Evolutionary conservation across 2,888 invertebrate genomes (phyloP).

Genomic region (Acronicta psi): DNA sequence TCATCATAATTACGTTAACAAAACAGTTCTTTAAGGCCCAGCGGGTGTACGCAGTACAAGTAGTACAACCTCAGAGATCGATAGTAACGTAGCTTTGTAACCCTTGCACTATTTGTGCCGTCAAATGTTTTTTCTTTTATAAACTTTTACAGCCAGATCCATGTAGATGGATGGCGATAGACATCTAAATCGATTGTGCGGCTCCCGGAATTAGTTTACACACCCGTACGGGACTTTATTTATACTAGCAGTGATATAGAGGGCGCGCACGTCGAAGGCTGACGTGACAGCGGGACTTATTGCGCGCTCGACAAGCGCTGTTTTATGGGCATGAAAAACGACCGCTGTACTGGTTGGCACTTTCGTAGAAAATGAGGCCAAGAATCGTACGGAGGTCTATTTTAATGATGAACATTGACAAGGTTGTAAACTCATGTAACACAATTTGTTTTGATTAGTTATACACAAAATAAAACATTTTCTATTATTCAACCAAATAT

Average conservation of each 20-base stretch:
- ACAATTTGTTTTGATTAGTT: no score
- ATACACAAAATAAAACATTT: no score
- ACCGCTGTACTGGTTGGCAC: slow-evolving; percentile 23
- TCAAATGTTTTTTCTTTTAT: slow-evolving; percentile 5
- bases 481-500: no score
- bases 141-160: slow-evolving; percentile 18
- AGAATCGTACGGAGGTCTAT: slow-evolving; percentile 15
- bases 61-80: background rate
- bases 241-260: slow-evolving; percentile 47
- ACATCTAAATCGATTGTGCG: slow-evolving; percentile 49
- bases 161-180: slow-evolving; percentile 22
- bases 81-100: background rate
- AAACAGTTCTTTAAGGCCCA: no score
- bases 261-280: slow-evolving; percentile 23
- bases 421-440: no score
- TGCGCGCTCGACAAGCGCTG: slow-evolving; percentile 38
- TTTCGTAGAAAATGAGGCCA: slow-evolving; percentile 11
- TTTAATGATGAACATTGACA: background rate
- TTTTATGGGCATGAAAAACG: slow-evolving; percentile 42
- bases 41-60: no score
- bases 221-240: slow-evolving; percentile 41
- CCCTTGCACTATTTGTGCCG: background rate
- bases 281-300: slow-evolving; percentile 48
- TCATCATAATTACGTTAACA: no score
- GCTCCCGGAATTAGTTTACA: slow-evolving; percentile 48